A percentile compares a stretch with the other conserved stretches of the same genome.
Conservation (phyloP, 2,888 invertebrate species). For the Steinernema scapterisci region DNA sequence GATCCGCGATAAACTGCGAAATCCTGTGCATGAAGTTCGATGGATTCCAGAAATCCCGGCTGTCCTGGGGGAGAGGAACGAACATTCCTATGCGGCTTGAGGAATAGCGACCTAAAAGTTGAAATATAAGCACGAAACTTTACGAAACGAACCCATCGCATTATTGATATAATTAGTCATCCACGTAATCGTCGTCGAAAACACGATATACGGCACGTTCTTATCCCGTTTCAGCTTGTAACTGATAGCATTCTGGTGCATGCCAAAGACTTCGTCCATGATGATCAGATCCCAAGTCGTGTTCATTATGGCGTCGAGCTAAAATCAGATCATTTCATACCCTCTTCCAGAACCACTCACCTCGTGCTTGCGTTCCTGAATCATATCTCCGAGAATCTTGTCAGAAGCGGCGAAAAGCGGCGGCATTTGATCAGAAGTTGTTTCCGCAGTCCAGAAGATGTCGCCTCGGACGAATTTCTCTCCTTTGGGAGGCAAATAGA, state of each 20-base stretch:
- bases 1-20: background rate
- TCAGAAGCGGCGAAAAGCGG: constrained; percentile 34
- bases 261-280: constrained; percentile 47
- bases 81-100: constrained; percentile 34
- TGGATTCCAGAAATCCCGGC: constrained; percentile 25
- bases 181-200: constrained; percentile 8
- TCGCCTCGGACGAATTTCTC: background rate
- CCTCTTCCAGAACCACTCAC: background rate
- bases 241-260: constrained; percentile 42
- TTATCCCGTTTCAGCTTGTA: constrained; percentile 26
- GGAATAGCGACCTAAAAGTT: constrained; percentile 25
- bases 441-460: constrained; percentile 22
- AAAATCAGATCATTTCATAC: background rate
- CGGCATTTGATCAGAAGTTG: constrained; percentile 25
- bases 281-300: constrained; percentile 47
- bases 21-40: constrained; percentile 19
- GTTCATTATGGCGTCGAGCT: constrained; percentile 39
- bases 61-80: constrained; percentile 32
- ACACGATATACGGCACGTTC: constrained; percentile 39
- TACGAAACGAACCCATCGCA: background rate
- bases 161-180: background rate
- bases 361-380: constrained; percentile 30
- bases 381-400: constrained; percentile 35
- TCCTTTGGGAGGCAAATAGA: constrained; percentile 31
- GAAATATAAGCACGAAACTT: too few species aligned